phyloP scores from a whole-genome alignment of 2,888 invertebrate species.

The Slavum lentiscoides region DNA sequence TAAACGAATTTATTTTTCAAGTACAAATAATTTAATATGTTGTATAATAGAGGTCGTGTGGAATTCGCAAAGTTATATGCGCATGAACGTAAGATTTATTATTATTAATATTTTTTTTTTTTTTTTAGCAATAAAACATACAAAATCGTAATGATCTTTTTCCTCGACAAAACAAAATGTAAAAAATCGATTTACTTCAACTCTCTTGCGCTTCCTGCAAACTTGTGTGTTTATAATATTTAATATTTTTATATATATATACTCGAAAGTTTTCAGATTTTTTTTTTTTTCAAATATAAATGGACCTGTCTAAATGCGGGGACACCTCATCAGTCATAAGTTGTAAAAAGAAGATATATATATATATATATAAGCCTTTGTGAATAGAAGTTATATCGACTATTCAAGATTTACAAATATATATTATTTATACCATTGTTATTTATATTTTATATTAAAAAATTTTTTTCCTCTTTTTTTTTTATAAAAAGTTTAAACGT shows the following conservation, averaged over 20 bases:
- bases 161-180: not conserved
- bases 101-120: too few species aligned
- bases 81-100: too few species aligned
- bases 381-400: too few species aligned
- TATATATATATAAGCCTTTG: not conserved
- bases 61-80: too few species aligned
- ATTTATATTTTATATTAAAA: too few species aligned
- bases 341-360: not conserved
- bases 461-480: too few species aligned
- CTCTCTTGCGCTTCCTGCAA: not conserved
- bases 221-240: not conserved
- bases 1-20: too few species aligned
- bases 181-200: constrained; percentile 10
- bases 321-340: not conserved
- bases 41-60: too few species aligned
- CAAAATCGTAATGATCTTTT: not conserved
- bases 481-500: too few species aligned
- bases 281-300: not conserved
- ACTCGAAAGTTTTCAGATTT: not conserved
- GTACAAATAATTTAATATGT: too few species aligned
- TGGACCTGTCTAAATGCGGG: not conserved
- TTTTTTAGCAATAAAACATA: not conserved
- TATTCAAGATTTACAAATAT: too few species aligned
- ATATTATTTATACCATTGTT: too few species aligned
- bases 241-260: not conserved